phyloP scores from a whole-genome alignment of 2,797 vertebrate genomes.

The Rhinoraja longicauda region DNA sequence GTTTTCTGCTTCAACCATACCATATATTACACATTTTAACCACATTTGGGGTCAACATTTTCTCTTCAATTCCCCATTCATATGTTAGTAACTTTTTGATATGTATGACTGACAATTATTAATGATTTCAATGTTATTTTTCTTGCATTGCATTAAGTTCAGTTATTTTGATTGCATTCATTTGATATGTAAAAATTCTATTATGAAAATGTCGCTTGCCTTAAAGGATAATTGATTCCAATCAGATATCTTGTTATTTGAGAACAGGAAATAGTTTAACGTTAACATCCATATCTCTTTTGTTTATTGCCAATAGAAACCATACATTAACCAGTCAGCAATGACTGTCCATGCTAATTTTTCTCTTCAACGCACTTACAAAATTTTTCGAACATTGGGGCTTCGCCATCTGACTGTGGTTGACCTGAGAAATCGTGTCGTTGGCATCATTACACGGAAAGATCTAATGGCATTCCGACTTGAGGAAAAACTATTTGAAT shows the following conservation, averaged over 20 bases:
- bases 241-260: neutral
- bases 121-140: neutral
- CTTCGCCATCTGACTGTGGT: conserved; percentile 48
- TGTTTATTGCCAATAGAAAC: conserved; percentile 47
- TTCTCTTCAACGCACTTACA: conserved; percentile 45
- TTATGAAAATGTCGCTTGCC: neutral
- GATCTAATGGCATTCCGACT: conserved; percentile 47
- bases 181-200: too few relatives aligned
- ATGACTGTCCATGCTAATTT: conserved; percentile 49
- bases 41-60: neutral
- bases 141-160: neutral
- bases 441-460: conserved; percentile 49
- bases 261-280: neutral
- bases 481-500: conserved; percentile 42
- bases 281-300: neutral
- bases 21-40: neutral
- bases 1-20: neutral
- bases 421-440: conserved; percentile 45
- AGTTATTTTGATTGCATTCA: neutral
- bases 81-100: neutral
- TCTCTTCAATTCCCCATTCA: neutral
- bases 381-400: conserved; percentile 47
- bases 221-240: neutral
- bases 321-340: conserved; percentile 51
- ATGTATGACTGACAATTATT: neutral